phyloP scores from a whole-genome alignment of 2,888 invertebrate species.

The Halocaridina rubra region DNA sequence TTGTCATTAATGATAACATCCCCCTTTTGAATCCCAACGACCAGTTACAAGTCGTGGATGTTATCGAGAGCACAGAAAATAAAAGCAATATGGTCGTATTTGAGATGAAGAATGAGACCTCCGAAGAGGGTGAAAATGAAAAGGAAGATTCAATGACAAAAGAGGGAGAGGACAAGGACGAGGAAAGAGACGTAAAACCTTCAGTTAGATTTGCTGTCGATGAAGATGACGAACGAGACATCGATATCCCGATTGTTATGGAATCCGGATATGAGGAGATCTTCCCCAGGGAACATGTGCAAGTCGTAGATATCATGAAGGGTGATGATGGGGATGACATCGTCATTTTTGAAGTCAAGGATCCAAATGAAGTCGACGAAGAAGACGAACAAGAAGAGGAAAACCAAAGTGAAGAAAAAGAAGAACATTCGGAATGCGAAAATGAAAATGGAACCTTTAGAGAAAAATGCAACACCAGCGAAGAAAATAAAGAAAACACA shows the following conservation, averaged over 20 bases:
- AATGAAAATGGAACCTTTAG: no score
- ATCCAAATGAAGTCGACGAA: neutral
- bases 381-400: neutral
- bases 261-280: neutral
- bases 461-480: no score
- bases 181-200: neutral
- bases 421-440: no score
- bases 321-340: neutral
- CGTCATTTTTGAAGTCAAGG: neutral
- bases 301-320: neutral
- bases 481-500: neutral
- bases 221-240: neutral
- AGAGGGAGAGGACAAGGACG: neutral
- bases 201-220: neutral
- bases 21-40: neutral
- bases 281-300: neutral
- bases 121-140: neutral
- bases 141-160: neutral
- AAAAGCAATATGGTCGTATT: neutral
- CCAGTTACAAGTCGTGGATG: neutral
- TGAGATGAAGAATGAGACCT: neutral
- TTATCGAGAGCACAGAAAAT: neutral
- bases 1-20: neutral
- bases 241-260: neutral
- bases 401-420: no score